Conservation (phyloP, 2,113 vertebrate species). For the Neoarius graeffei region DNA sequence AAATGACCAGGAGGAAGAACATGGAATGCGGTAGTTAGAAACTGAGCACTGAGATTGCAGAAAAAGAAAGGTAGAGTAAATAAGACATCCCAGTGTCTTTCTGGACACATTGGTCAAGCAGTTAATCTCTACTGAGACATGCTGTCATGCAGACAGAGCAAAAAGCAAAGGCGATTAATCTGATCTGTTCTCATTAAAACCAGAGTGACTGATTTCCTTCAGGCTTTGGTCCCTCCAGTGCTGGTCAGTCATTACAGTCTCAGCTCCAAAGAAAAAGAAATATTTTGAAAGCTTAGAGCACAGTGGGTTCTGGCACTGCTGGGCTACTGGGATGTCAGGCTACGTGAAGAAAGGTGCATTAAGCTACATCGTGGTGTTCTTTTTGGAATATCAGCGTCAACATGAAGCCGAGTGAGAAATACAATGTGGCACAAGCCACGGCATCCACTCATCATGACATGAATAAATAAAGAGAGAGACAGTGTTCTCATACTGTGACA, state of each 20-base stretch:
- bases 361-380: slow-evolving; percentile 32
- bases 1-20: background rate
- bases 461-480: slow-evolving; percentile 51
- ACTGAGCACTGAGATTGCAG: background rate
- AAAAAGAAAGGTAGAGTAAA: slow-evolving; percentile 38
- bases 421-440: slow-evolving; percentile 46
- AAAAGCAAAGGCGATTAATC: slow-evolving; percentile 59
- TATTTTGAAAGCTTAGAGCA: slow-evolving; percentile 69
- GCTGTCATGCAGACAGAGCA: slow-evolving; percentile 50
- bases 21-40: slow-evolving; percentile 1
- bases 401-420: slow-evolving; percentile 46
- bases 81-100: slow-evolving; percentile 46
- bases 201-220: slow-evolving; percentile 61
- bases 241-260: slow-evolving; percentile 63
- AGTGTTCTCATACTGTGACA: slow-evolving; percentile 35
- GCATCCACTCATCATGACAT: slow-evolving; percentile 56
- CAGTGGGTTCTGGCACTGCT: slow-evolving; percentile 48
- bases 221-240: slow-evolving; percentile 58
- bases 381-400: slow-evolving; percentile 42
- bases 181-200: slow-evolving; percentile 70
- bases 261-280: slow-evolving; percentile 61
- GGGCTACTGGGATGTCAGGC: slow-evolving; percentile 35
- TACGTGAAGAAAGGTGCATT: slow-evolving; percentile 42
- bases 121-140: slow-evolving; percentile 55
- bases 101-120: slow-evolving; percentile 23